Conservation (phyloP, 2,888 invertebrate species). For the Thalpophila matura region DNA sequence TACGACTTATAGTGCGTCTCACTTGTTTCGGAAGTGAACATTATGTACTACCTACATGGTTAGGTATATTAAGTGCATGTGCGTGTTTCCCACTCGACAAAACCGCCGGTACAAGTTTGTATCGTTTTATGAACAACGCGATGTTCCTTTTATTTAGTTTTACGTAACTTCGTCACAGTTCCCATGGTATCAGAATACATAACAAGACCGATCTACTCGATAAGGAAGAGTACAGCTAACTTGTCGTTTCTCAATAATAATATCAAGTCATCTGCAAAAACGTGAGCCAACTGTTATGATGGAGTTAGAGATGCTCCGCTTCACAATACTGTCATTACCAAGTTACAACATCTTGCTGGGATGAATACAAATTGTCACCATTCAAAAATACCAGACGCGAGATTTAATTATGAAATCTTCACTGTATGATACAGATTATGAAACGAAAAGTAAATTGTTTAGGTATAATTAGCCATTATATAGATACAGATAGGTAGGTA, state of each 20-base stretch:
- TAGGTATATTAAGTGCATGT: neutral
- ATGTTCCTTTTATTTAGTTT: constrained; percentile 64
- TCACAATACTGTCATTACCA: constrained; percentile 85
- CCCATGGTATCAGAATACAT: constrained; percentile 85
- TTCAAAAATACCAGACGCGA: constrained; percentile 63
- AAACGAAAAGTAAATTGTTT: constrained; percentile 8
- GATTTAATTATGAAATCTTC: constrained; percentile 55
- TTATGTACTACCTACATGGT: neutral
- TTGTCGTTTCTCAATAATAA: constrained; percentile 85
- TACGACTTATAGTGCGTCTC: constrained; percentile 51
- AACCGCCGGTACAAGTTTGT: constrained; percentile 50
- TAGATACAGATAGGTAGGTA: too few species aligned
- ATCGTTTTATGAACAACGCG: constrained; percentile 48
- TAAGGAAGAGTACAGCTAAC: constrained; percentile 81
- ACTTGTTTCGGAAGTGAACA: constrained; percentile 67
- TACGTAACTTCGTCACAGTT: constrained; percentile 84
- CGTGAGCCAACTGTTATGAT: constrained; percentile 84
- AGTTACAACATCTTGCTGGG: constrained; percentile 76
- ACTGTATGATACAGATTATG: constrained; percentile 40
- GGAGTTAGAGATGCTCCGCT: constrained; percentile 78
- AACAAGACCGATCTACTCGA: constrained; percentile 83
- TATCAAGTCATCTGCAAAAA: constrained; percentile 85
- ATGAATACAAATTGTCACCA: constrained; percentile 65
- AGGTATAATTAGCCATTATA: constrained; percentile 9
- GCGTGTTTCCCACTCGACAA: constrained; percentile 26